A percentile compares a stretch with the other conserved stretches of the same genome.
Evolutionary conservation across 1,140 invertebrate genomes (phyloP).

Genomic region (Polypedilum pembai): DNA sequence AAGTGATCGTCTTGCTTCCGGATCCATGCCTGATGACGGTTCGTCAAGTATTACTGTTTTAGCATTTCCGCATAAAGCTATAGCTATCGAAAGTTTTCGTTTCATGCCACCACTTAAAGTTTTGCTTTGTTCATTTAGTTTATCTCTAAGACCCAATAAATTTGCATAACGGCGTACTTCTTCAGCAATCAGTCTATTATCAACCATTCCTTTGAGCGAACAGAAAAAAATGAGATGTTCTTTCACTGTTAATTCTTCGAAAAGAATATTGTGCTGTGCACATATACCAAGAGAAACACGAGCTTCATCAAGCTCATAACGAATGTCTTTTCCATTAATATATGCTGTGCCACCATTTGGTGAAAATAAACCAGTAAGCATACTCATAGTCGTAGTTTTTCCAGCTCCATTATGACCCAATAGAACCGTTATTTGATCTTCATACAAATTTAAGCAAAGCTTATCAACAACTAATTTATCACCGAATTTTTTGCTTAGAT

Average conservation of each 20-base stretch:
- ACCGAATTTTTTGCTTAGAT: slow-evolving; percentile 51
- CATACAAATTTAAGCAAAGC: slow-evolving; percentile 55
- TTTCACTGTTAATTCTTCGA: slow-evolving; percentile 74
- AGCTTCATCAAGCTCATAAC: slow-evolving; percentile 46
- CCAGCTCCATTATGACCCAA: slow-evolving; percentile 63
- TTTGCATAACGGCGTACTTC: slow-evolving; percentile 52
- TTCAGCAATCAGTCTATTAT: slow-evolving; percentile 42
- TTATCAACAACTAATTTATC: slow-evolving; percentile 58
- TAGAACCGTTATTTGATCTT: slow-evolving; percentile 53
- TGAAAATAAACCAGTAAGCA: slow-evolving; percentile 61
- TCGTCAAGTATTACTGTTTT: slow-evolving; percentile 72
- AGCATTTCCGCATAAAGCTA: slow-evolving; percentile 59
- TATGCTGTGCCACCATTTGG: slow-evolving; percentile 56
- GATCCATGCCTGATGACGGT: slow-evolving; percentile 86
- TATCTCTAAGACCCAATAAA: slow-evolving; percentile 53
- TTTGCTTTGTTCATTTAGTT: slow-evolving; percentile 35
- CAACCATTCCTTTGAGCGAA: slow-evolving; percentile 55
- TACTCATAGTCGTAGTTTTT: slow-evolving; percentile 62
- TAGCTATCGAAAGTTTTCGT: slow-evolving; percentile 63
- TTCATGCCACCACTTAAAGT: slow-evolving; percentile 72
- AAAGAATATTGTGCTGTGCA: slow-evolving; percentile 87
- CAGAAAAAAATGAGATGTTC: slow-evolving; percentile 83
- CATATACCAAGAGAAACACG: slow-evolving; percentile 67
- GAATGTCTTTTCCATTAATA: slow-evolving; percentile 56
- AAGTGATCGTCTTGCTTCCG: slow-evolving; percentile 71